These are phyloP conservation scores for Butorides virescens DNA, from an alignment of 2,113 vertebrate species.

Conservation along the genomic window DNA sequence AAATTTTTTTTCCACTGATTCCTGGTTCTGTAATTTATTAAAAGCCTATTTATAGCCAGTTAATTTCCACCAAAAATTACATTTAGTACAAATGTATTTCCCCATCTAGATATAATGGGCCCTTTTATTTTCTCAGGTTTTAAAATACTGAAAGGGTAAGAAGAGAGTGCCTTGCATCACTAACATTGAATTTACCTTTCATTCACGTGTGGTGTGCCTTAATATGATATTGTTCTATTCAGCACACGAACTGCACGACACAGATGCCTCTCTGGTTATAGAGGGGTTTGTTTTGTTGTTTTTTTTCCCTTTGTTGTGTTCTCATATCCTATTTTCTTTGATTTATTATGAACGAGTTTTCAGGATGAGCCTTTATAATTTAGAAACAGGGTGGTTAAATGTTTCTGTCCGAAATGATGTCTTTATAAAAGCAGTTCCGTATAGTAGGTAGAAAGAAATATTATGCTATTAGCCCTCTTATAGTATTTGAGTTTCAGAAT, in stretches of 20 bases:
- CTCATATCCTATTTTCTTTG: background rate
- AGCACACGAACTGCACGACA: background rate
- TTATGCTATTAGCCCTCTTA: background rate
- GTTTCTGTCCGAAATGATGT: background rate
- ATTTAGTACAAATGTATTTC: background rate
- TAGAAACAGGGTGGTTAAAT: background rate
- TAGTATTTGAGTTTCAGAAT: background rate
- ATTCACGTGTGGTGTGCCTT: background rate
- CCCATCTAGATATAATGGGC: background rate
- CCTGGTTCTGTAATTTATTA: background rate
- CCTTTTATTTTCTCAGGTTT: background rate
- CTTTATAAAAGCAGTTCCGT: background rate
- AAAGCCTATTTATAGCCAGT: background rate
- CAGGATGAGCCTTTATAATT: background rate
- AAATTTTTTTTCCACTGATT: background rate
- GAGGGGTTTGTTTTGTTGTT: background rate
- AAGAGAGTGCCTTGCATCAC: background rate
- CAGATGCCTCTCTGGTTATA: background rate
- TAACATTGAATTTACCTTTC: background rate
- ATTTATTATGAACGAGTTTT: background rate
- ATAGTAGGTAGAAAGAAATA: background rate
- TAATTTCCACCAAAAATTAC: background rate
- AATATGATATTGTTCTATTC: background rate
- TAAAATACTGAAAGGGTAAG: background rate
- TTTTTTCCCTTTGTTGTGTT: background rate